Evolutionary conservation across 2,888 invertebrate species (phyloP), one percentile per base, ranked within the genome.

Genomic region (Cephus nigrinus): DNA sequence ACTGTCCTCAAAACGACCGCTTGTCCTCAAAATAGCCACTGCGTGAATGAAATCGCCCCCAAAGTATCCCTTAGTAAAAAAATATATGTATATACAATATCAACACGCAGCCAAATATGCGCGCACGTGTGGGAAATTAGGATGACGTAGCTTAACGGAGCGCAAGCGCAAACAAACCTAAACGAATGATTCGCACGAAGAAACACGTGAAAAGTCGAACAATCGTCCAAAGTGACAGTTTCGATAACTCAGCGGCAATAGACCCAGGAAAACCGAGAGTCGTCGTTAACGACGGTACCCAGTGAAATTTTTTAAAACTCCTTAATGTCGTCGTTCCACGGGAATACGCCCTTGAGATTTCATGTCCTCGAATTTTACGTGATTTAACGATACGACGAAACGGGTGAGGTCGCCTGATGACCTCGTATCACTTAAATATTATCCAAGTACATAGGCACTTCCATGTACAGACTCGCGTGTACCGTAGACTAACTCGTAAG

Each of bases 161-260:
- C 80, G 83, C 79, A 78, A 84, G 79, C 80, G 81, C 84, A 87
- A 88, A 86, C 85, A 85, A 84, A 82, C 80, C 82, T 82, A 80
- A 80, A 82, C 80, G 84, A 85, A 85, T 86, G 85, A 87, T 84
- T 81, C 79, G 84, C 84, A 84, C 81, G 83, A 83, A 81, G 75
- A 79, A 82, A 72, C 81, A 79, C 78, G 81, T 77, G 80, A 84
- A 82, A 35, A n/a, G 23, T 30, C 12, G 3, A 12, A 23, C 12
- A 11, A 30, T 30, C 30, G n/a, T 74, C 23, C 1, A 35, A 3
- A 34, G 23, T 11, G n/a, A 74, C 23, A 33, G 55, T 55, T 55
- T 23, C 55, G 23, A 55, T 15, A 23, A 55, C 9, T 9, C 23
- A 23, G 0, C 23, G 23, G 23, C 55, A 23, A 23, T 5, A 40